These are phyloP conservation scores for Tillus elongatus DNA, from an alignment of 2,888 invertebrate genomes.

Conservation along the genomic window DNA sequence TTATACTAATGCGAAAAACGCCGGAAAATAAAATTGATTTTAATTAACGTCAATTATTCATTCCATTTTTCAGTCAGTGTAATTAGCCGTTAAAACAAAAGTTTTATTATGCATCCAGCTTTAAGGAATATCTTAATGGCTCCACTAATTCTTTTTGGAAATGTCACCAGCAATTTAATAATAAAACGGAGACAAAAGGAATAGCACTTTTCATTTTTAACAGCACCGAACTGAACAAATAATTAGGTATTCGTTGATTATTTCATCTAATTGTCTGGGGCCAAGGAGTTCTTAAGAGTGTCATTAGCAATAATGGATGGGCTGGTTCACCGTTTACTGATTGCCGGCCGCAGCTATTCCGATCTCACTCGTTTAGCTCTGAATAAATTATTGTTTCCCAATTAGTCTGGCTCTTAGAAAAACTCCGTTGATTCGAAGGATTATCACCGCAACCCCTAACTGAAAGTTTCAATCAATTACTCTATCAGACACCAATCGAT, in stretches of 20 bases:
- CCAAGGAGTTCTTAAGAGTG: constrained; percentile 37
- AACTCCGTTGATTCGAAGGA: too few species aligned
- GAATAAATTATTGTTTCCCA: constrained; percentile 42
- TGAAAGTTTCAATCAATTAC: too few species aligned
- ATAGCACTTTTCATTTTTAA: constrained; percentile 38
- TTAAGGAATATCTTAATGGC: constrained; percentile 37
- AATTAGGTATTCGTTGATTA: constrained; percentile 40
- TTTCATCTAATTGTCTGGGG: constrained; percentile 38
- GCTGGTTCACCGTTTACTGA: constrained; percentile 31
- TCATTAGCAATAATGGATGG: constrained; percentile 42
- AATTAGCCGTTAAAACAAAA: constrained; percentile 38
- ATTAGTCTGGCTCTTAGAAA: constrained; percentile 32
- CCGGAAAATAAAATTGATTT: too few species aligned
- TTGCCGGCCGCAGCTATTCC: constrained; percentile 33
- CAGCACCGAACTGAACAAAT: constrained; percentile 34
- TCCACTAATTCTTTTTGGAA: constrained; percentile 35
- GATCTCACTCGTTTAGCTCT: constrained; percentile 33
- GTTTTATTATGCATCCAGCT: constrained; percentile 33
- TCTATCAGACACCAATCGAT: too few species aligned
- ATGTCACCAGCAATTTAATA: constrained; percentile 33
- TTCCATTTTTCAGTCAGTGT: constrained; percentile 26
- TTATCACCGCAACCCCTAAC: too few species aligned
- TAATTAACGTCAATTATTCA: too few species aligned
- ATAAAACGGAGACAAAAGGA: constrained; percentile 31
- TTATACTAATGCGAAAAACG: too few species aligned